Evolutionary conservation across 2,797 vertebrate genomes (phyloP), one percentile per base, ranked within the genome.

Genomic region (Neostethus bicornis): DNA sequence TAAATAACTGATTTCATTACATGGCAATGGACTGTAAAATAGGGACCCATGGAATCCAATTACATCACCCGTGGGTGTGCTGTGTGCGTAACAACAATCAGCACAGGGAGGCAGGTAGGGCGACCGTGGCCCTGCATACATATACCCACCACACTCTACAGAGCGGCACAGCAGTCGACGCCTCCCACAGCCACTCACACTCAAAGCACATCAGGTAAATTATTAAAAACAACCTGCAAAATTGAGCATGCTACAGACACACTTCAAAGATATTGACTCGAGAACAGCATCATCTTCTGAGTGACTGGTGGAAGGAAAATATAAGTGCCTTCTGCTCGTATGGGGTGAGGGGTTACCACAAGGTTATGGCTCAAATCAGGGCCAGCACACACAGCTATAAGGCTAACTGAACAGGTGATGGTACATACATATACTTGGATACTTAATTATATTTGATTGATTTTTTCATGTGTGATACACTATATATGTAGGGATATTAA

Each of bases 1-100:
- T 87, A 87, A 89, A 89, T 83, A 87, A 86, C 79, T 85, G 81
- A 87, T 88, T 85, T 87, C 79, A 88, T 88, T 85, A 89, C 83
- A 81, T 43, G 73, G 68, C 86, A 81, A 85, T 82, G 79, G 75
- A 85, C 83, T 85, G 81, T 84, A 86, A 86, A 88, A 87, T 80
- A 71, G 73, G 83, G 70, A 75, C 63, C 75, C 74, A 20, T 76
- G 80, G 83, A 87, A 87, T 87, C 81, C 86, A 87, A 88, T 89
- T 86, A 86, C 83, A 85, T 80, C 83, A 74, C 78, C 84, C 63
- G 41, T 66, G 77, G 79, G 76, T 78, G 79, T 80, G 79, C 67
- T 66, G 60, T 35, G 70, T 71, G 73, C 70, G 75, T 75, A 65
- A 68, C 66, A 80, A 59, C 72, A 69, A 85, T 85, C 76, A 75